Percentiles rank a stretch among this genome's conserved stretches.
Evolutionary conservation across 2,888 invertebrate genomes (phyloP).

Genomic region (Rhagium mordax): DNA sequence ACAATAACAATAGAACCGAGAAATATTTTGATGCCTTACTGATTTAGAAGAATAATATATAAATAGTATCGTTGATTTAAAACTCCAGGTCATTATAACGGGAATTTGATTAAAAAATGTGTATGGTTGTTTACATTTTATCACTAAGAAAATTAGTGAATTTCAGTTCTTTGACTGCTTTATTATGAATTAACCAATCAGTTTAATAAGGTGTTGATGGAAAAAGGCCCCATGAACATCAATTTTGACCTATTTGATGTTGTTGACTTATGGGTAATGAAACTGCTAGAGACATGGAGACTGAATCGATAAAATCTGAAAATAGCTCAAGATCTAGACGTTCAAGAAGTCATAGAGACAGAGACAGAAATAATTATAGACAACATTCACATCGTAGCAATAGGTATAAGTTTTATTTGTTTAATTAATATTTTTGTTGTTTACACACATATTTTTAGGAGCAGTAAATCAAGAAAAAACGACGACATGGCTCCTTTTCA

Average conservation of each 20-base stretch:
- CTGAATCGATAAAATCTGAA: slow-evolving; percentile 94
- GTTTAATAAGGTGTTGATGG: slow-evolving; percentile 1
- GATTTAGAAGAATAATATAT: background rate
- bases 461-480: slow-evolving; percentile 77
- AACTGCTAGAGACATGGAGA: slow-evolving; percentile 83
- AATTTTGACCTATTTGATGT: background rate
- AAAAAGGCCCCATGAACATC: slow-evolving; percentile 30
- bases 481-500: slow-evolving; percentile 89
- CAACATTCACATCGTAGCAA: slow-evolving; percentile 79
- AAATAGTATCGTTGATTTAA: background rate
- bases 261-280: slow-evolving; percentile 69
- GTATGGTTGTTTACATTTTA: slow-evolving; percentile 49
- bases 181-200: slow-evolving; percentile 6
- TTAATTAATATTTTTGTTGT: background rate
- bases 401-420: slow-evolving; percentile 70
- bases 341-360: slow-evolving; percentile 75
- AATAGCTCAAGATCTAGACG: slow-evolving; percentile 87
- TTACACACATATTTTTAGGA: slow-evolving; percentile 56
- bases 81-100: slow-evolving; percentile 11
- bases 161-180: slow-evolving; percentile 18
- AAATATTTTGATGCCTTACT: background rate
- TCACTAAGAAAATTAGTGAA: slow-evolving; percentile 50
- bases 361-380: slow-evolving; percentile 73
- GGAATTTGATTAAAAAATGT: slow-evolving; percentile 6
- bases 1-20: background rate